Base-by-base conservation (phyloP, 2,888 invertebrate species). In the Meteorus cinctellus region DNA sequence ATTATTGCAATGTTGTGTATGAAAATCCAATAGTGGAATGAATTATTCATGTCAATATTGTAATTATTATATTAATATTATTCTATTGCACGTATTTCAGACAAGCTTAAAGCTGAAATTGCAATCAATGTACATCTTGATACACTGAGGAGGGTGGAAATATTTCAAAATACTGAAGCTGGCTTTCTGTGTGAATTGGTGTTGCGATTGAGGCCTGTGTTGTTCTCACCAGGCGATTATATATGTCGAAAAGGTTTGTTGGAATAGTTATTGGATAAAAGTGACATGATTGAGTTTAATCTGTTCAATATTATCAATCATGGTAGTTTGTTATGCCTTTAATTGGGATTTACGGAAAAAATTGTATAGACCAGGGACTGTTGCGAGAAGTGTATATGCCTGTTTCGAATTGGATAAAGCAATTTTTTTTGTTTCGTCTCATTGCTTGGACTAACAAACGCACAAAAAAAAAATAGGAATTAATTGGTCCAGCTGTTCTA, bases 101-200 rank as follows among this genome's bases (percentile, higher is more conserved):
- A 98, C 91, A 98, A 98, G 91, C 93, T 98, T 86, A 98, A 98
- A 91, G 98, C 98, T 78, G 99, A 99, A 92, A 99, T 99, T 88
- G 98, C 98, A 87, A 98, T 99, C 91, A 98, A 99, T 92, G 98
- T 99, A 85, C 98, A 99, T 90, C 93, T 99, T 91, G 98, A 99
- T 92, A 99, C 98, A 79, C 92, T 99, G 89, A 98, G 98, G 91
- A 92, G 97, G 90, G 98, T 99, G 89, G 98, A 99, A 92, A 99
- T 99, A 89, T 99, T 99, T 92, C 98, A 99, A 92, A 98, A 98
- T 91, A 99, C 98, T 71, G 99, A 99, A 91, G 98, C 98, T 78
- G 99, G 99, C 76, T 99, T 99, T 92, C 94, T 99, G 81, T 98
- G 98, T 90, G 98, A 98, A 91, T 92, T 99, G 86, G 99, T 99